phyloP scores from a whole-genome alignment of 2,113 vertebrate species.

The Diadophis punctatus region DNA sequence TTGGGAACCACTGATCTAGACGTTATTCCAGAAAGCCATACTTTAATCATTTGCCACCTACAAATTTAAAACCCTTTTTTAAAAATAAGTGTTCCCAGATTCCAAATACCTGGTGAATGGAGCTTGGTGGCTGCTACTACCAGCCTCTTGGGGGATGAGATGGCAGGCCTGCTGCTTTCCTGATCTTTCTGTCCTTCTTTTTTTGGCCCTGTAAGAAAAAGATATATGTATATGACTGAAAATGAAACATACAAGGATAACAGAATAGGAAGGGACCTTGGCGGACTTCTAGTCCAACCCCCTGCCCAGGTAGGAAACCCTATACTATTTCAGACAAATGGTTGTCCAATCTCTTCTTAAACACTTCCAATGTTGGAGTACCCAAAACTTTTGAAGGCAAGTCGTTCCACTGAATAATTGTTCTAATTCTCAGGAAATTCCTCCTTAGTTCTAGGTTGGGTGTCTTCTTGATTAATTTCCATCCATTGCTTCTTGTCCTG shows the following conservation, averaged over 20 bases:
- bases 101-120: conserved; percentile 83
- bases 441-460: not conserved
- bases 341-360: not conserved
- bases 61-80: conserved; percentile 20
- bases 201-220: conserved; percentile 70
- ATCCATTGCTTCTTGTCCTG: not conserved
- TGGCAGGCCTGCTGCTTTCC: conserved; percentile 63
- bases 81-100: not conserved
- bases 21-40: not conserved
- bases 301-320: not conserved
- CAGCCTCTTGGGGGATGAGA: conserved; percentile 82
- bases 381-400: not conserved
- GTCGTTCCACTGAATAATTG: not conserved
- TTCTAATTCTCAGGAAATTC: not conserved
- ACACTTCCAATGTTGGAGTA: not conserved
- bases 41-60: not conserved
- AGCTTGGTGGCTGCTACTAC: conserved; percentile 76
- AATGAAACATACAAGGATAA: not conserved
- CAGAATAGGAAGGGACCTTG: not conserved
- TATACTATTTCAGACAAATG: not conserved
- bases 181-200: conserved; percentile 82
- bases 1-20: not conserved
- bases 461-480: not conserved
- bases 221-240: not conserved
- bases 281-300: not conserved